These are phyloP conservation scores for Junonia oenone DNA, from an alignment of 2,888 invertebrate genomes.

Conservation along the genomic window DNA sequence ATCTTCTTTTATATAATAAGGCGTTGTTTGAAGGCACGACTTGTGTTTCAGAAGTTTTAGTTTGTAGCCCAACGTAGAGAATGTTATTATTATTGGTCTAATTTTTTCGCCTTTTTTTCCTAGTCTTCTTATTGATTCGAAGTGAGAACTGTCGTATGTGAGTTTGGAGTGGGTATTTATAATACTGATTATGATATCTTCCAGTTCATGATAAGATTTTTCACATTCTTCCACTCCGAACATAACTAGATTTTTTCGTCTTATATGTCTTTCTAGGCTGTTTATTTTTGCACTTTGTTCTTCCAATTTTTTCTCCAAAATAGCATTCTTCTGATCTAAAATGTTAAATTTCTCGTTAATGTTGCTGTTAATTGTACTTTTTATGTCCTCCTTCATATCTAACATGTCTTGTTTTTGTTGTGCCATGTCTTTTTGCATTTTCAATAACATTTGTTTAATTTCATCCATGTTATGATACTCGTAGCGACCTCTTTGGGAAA, in stretches of 20 bases:
- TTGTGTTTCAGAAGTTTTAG: conserved; percentile 24
- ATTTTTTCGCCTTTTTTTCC: conserved; percentile 26
- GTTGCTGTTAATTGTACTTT: background rate
- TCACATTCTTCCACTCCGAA: background rate
- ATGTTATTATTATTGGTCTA: conserved; percentile 27
- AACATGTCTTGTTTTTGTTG: conserved; percentile 7
- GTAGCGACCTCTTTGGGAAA: too few species aligned
- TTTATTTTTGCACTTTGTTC: background rate
- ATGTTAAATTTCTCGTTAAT: conserved; percentile 1
- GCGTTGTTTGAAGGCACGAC: conserved; percentile 6
- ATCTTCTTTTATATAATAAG: conserved; percentile 26
- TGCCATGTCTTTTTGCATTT: background rate
- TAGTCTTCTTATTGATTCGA: conserved; percentile 16
- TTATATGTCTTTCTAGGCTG: background rate
- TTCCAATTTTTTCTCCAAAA: conserved; percentile 7
- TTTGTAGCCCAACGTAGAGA: conserved; percentile 23
- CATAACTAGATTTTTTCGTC: background rate
- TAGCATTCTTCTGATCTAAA: conserved; percentile 2
- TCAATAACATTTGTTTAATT: conserved; percentile 9
- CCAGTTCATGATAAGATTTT: background rate
- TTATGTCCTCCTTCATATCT: conserved; percentile 11
- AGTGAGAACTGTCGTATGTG: background rate
- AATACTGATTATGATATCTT: conserved; percentile 12
- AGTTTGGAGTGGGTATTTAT: conserved; percentile 26
- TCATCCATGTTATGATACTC: conserved; percentile 4